A percentile compares a stretch with the other conserved stretches of the same genome.
Evolutionary conservation across 2,113 vertebrate genomes (phyloP).

Genomic region (Willisornis vidua): DNA sequence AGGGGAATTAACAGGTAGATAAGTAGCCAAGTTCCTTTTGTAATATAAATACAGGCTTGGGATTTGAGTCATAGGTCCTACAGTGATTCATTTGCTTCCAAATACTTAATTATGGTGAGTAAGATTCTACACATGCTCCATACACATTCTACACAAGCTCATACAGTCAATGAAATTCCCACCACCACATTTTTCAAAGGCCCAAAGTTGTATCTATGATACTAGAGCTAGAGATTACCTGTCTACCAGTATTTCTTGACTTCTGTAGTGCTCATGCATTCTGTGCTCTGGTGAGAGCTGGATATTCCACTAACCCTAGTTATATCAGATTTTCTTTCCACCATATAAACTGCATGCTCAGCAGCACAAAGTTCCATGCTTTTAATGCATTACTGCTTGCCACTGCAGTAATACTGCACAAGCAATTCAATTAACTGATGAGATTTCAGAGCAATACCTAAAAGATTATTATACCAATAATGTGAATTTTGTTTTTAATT

Average conservation of each 20-base stretch:
- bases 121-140: not conserved
- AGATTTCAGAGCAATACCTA: not conserved
- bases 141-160: not conserved
- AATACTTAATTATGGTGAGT: not conserved
- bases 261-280: not conserved
- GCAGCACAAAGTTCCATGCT: not conserved
- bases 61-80: not conserved
- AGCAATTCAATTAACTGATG: not conserved
- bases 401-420: not conserved
- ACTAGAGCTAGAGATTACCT: not conserved
- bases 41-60: not conserved
- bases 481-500: slow-evolving; percentile 22
- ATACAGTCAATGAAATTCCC: not conserved
- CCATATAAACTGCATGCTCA: not conserved
- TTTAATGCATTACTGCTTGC: not conserved
- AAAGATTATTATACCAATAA: not conserved
- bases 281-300: not conserved
- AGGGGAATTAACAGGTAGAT: not conserved
- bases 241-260: not conserved
- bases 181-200: not conserved
- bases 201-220: not conserved
- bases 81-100: not conserved
- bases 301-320: not conserved
- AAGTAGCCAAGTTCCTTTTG: not conserved
- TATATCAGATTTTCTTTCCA: not conserved